phyloP scores from a whole-genome alignment of 2,797 vertebrate species.

The Onychomys leucogaster region DNA sequence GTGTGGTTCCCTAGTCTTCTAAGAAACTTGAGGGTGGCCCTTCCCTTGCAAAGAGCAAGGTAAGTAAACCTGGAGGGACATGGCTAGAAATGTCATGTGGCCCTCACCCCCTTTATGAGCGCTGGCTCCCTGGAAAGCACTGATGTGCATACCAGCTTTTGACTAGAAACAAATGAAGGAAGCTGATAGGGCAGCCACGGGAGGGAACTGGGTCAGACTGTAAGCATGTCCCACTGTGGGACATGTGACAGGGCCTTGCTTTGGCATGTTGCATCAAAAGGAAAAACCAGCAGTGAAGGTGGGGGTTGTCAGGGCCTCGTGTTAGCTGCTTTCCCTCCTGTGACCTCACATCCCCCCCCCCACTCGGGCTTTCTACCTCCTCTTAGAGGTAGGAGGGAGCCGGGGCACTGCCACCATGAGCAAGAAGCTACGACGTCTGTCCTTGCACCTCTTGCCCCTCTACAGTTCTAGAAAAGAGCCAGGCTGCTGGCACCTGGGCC shows the following conservation, averaged over 20 bases:
- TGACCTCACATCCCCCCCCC: not conserved
- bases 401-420: not conserved
- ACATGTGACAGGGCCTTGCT: not conserved
- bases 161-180: not conserved
- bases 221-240: not conserved
- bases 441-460: not conserved
- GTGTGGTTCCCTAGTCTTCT: not conserved
- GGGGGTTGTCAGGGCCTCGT: not conserved
- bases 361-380: not conserved
- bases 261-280: not conserved
- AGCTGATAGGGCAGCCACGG: not conserved
- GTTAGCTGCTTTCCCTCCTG: not conserved
- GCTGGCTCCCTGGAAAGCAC: not conserved
- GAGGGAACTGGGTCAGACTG: not conserved
- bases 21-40: not conserved
- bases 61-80: not conserved
- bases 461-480: constrained; percentile 34
- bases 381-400: not conserved
- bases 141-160: not conserved
- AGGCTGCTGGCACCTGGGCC: not conserved
- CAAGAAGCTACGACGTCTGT: not conserved
- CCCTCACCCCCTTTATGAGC: not conserved
- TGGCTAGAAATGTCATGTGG: not conserved
- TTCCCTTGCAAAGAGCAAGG: not conserved
- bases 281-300: not conserved